Evolutionary conservation across 1,140 invertebrate species (phyloP).

Genomic region (roundworm (Caenorhabditis elegans)): DNA sequence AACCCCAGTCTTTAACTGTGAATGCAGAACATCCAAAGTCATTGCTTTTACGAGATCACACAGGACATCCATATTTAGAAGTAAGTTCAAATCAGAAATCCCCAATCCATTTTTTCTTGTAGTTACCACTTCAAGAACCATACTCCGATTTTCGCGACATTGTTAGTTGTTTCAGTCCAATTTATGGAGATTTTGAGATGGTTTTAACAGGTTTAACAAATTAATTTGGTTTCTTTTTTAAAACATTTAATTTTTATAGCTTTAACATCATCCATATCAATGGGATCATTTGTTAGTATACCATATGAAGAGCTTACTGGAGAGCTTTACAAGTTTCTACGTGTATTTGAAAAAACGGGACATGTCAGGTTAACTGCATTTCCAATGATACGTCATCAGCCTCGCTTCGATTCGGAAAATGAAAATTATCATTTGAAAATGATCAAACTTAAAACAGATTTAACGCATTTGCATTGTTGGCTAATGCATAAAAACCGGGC

Average conservation of each 20-base stretch:
- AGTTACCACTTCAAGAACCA: constrained; percentile 19
- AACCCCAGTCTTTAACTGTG: neutral
- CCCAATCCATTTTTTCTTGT: neutral
- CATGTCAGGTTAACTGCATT: neutral
- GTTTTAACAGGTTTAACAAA: neutral
- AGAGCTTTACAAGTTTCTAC: neutral
- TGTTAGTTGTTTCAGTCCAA: constrained; percentile 7
- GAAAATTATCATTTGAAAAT: constrained; percentile 20
- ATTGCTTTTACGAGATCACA: neutral
- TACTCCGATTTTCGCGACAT: neutral
- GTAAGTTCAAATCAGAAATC: neutral
- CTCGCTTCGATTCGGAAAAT: neutral
- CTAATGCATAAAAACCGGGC: constrained; percentile 10
- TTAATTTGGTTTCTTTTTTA: too few species aligned
- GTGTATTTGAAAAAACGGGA: neutral
- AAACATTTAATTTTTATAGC: neutral
- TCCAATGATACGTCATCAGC: neutral
- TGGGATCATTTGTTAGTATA: neutral
- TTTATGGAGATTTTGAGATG: constrained; percentile 7
- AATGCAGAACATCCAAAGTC: constrained; percentile 1
- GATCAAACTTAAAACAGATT: neutral
- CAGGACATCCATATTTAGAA: neutral
- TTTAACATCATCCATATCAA: neutral
- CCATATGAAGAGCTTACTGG: constrained; percentile 9
- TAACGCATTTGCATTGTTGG: neutral